A percentile compares a stretch with the other conserved stretches of the same genome.
Conservation (phyloP, 2,113 vertebrate species). For the Hippoglossus stenolepis region DNA sequence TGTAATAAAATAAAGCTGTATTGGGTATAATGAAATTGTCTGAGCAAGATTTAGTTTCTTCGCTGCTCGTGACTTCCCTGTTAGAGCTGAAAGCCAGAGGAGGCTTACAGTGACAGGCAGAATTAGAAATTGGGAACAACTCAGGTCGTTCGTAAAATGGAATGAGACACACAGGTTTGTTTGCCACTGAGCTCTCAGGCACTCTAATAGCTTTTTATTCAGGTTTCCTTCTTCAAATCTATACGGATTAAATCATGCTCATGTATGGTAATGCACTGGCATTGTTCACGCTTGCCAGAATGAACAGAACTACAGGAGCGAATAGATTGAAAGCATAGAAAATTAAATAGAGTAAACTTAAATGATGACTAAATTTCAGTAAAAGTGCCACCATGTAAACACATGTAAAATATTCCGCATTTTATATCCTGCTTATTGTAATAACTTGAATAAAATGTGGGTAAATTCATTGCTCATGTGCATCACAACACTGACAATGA, state of each 20-base stretch:
- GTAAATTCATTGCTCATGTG: no score
- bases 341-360: background rate
- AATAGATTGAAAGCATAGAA: background rate
- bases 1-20: constrained; percentile 53
- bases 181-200: background rate
- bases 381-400: no score
- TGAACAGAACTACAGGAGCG: background rate
- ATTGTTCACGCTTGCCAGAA: background rate
- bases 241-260: background rate
- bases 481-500: no score
- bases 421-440: no score
- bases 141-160: constrained; percentile 14
- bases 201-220: constrained; percentile 6
- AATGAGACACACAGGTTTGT: constrained; percentile 17
- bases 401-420: no score
- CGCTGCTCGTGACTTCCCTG: background rate
- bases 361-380: background rate
- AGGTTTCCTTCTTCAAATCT: constrained; percentile 12
- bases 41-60: constrained; percentile 53
- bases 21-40: constrained; percentile 63
- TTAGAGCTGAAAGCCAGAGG: constrained; percentile 21
- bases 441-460: no score
- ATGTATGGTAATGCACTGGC: background rate
- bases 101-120: constrained; percentile 35
- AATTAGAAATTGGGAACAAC: constrained; percentile 40